Base-by-base conservation (phyloP, 2,888 invertebrate species). In the Cataglyphis altisquamis region DNA sequence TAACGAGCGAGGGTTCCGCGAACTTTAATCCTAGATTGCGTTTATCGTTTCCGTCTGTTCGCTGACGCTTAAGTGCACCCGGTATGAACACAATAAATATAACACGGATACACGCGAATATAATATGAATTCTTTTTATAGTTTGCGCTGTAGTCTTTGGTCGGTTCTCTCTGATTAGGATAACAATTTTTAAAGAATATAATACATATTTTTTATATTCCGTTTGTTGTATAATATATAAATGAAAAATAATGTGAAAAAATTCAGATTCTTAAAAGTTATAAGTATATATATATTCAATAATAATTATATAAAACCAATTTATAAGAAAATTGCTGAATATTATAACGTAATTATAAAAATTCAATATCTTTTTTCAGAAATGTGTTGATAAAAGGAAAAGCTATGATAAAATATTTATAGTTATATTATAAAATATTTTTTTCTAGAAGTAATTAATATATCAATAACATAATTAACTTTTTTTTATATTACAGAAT, bases 1-100 rank as follows among this genome's bases (percentile, higher is more conserved):
- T 80, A 80, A 80, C 72, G 60, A 80, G 78, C 72, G 60, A 72
- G 36, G 72, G 72, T 80, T 80, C 78, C 72, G 78, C 70, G 55
- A 72, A 45, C 25, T 36, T 70, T 60, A 80, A 62, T 80, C 36
- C 32, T 48, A 36, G 60, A 80, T 60, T 48, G 60, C 70, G 60
- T 32, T 36, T 6, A 25, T 25, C 78, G 72, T 62, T 80, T 80
- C 78, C 78, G 78, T 60, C 45, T 32, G 67, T 21, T 21, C 29
- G 66, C 32, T 25, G 36, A 70, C 9, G 41, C 21, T 66, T 57
- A 32, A 68, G 41, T n/a, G 45, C 25, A 52, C 57, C 36, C 10
- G 29, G 48, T 25, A 52, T 12, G n/a, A 77, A 55, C n/a, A 15
- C 25, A 25, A 41, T 41, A 6, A 64, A 52, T 52, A 8, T 52